A percentile compares a stretch with the other conserved stretches of the same genome.
Conservation (phyloP, 2,797 vertebrate species). For the Coluber constrictor region DNA sequence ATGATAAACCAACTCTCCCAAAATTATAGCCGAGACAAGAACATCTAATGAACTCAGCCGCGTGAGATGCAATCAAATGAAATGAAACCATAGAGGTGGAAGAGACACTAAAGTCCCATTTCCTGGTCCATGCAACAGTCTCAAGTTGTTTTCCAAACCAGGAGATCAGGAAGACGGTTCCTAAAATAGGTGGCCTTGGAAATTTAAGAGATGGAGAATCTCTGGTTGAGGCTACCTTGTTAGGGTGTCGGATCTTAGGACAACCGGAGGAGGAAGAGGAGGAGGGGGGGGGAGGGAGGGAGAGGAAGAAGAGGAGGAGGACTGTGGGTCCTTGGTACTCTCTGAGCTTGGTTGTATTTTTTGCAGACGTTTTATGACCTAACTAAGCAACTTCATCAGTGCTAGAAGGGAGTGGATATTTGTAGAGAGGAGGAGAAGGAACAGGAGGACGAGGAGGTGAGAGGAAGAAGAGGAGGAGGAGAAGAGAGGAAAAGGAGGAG, state of each 20-base stretch:
- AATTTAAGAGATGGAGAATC: background rate
- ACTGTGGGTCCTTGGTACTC: no score
- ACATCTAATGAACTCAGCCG: background rate
- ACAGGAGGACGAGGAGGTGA: no score
- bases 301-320: no score
- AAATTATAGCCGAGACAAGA: background rate
- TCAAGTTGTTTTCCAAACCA: background rate
- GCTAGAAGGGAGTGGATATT: no score
- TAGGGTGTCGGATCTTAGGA: background rate
- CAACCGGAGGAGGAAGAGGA: background rate
- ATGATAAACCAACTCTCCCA: background rate
- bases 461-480: no score
- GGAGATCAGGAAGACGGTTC: background rate
- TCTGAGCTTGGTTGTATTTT: no score
- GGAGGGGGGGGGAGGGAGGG: no score
- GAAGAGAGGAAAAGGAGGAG: fast-evolving
- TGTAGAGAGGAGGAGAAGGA: no score
- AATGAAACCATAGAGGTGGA: background rate
- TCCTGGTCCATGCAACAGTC: background rate
- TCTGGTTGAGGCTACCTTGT: background rate
- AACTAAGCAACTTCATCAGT: no score
- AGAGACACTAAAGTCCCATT: background rate
- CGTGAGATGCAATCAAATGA: background rate
- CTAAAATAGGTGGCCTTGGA: background rate
- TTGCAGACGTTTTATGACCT: no score